phyloP scores from a whole-genome alignment of 37 sponge, comb jelly and placozoan species.

The Hormiphora californensis region DNA sequence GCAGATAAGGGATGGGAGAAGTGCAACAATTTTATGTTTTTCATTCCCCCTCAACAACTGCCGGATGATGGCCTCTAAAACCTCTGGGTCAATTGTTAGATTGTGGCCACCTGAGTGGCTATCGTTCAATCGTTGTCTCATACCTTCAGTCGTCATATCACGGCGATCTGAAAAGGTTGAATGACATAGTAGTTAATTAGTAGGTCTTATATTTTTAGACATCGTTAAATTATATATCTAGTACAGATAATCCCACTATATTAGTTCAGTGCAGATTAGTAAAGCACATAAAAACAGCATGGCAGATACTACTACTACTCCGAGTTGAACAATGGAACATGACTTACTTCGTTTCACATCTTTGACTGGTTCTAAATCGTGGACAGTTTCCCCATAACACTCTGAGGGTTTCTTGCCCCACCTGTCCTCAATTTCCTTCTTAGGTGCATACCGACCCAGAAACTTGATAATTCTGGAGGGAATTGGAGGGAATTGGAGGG shows the following conservation, averaged over 20 bases:
- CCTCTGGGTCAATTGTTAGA: not conserved
- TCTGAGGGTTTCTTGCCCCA: constrained; percentile 33
- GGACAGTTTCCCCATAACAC: constrained; percentile 2
- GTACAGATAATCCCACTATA: not conserved
- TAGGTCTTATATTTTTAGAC: too few species aligned
- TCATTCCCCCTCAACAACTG: not conserved
- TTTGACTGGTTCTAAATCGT: not conserved
- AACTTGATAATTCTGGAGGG: too few species aligned
- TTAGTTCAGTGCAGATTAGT: not conserved
- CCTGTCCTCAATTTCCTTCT: not conserved
- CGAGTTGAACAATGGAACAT: too few species aligned
- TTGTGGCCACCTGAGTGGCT: not conserved
- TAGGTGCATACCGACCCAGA: constrained; percentile 6
- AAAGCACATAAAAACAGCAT: not conserved
- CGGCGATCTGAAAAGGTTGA: too few species aligned
- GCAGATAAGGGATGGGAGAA: not conserved
- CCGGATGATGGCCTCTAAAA: not conserved
- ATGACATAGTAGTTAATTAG: too few species aligned
- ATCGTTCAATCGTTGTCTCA: not conserved
- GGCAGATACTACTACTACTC: too few species aligned
- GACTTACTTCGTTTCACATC: not conserved
- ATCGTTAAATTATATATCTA: not conserved
- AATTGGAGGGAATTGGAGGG: not conserved
- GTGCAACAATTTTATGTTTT: not conserved
- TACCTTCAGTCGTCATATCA: not conserved